Evolutionary conservation across 1,140 invertebrate genomes (phyloP), one percentile per base, ranked within the genome.

Genomic region (Latrodectus geometricus): DNA sequence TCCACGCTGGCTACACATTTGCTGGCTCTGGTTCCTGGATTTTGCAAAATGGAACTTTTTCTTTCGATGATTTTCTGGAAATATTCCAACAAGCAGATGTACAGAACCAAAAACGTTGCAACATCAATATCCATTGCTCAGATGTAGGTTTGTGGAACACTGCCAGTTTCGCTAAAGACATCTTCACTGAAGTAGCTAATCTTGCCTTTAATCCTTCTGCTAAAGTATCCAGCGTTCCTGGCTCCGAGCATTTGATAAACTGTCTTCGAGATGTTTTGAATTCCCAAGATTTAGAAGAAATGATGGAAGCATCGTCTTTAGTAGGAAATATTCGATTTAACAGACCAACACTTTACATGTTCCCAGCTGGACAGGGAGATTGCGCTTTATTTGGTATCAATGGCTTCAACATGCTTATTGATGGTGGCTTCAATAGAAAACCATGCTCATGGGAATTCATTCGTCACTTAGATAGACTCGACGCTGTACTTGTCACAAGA

Each of bases 381-480:
- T 97, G 97, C 12, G 97, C 97, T 8, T 94, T 99, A 23, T 99
- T 99, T 91, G 97, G 97, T 35, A 97, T 99, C 89, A 98, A 97
- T 90, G 97, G 97, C 14, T 99, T 99, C 90, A 99, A 98, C 90
- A 97, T 99, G 95, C 93, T 99, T 8, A 94, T 99, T 15, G 97
- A 99, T 92, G 97, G 97, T 86, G 98, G 98, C 0, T 98, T 97
- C 91, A 96, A 95, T 74, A 94, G 96, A 83, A 97, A 97, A 90
- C 95, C 97, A 0, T 98, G 97, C 90, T 99, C 98, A 92, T 99
- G 98, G 98, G 96, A 98, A 90, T 99, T 99, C 91, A 95, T 96
- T 0, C 93, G 97, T 21, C 97, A 99, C 91, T 92, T 99, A 80
- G 97, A 99, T 91, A 93, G 97, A 35, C 93, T 99, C 79, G 98